These are phyloP conservation scores for Notodonta ziczac DNA, from an alignment of 2,888 invertebrate genomes.

Conservation along the genomic window DNA sequence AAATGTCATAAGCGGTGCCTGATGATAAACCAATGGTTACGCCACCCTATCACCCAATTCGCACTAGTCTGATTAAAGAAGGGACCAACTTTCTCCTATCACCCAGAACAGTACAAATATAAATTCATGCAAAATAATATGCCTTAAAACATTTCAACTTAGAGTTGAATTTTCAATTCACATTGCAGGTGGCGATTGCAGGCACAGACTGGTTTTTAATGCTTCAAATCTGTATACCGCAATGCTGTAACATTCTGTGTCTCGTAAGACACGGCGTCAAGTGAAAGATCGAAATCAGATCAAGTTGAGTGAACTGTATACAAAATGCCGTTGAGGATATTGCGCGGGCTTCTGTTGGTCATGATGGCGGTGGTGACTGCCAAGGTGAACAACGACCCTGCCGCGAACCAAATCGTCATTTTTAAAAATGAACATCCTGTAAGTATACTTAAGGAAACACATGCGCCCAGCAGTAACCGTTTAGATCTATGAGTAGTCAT, in stretches of 20 bases:
- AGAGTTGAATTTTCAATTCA: constrained; percentile 12
- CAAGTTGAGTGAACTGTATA: not conserved
- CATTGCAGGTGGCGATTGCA: constrained; percentile 3
- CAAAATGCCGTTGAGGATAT: not conserved
- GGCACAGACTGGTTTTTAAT: not conserved
- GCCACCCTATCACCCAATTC: not conserved
- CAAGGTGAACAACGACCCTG: constrained; percentile 4
- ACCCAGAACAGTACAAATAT: not conserved
- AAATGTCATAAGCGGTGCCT: too few species aligned
- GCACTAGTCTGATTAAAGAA: not conserved
- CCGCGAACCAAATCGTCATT: constrained; percentile 6
- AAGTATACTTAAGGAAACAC: too few species aligned
- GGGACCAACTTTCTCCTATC: not conserved
- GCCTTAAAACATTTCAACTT: constrained; percentile 4
- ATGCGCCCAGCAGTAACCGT: too few species aligned
- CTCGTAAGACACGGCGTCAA: not conserved
- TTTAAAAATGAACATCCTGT: constrained; percentile 32
- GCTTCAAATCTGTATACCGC: not conserved
- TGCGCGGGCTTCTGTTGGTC: not conserved
- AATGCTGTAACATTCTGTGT: not conserved
- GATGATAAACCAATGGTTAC: not conserved
- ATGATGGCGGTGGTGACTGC: constrained; percentile 3
- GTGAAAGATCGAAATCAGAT: not conserved
- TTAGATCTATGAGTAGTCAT: too few species aligned
- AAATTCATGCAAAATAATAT: constrained; percentile 1